Percentiles rank a stretch among this genome's conserved stretches.
Evolutionary conservation across 2,113 vertebrate genomes (phyloP).

Genomic region (Atractosteus spatula): DNA sequence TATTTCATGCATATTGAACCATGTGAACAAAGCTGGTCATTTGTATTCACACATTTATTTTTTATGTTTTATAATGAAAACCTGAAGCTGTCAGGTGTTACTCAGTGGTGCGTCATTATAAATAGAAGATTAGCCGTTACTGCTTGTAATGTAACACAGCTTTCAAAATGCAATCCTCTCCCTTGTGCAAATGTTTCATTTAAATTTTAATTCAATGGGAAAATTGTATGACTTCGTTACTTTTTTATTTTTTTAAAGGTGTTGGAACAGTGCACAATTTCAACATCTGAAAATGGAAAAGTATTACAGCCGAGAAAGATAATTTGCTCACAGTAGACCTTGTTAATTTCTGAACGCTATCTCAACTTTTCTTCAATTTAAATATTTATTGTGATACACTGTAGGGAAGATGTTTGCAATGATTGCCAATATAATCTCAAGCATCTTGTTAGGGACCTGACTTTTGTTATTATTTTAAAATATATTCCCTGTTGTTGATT

Average conservation of each 20-base stretch:
- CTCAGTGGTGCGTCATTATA: constrained; percentile 46
- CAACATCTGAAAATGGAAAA: too few species aligned
- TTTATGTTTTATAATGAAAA: constrained; percentile 16
- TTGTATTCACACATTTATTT: constrained; percentile 59
- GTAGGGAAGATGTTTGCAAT: too few species aligned
- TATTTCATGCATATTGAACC: constrained; percentile 46
- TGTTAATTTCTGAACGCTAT: too few species aligned
- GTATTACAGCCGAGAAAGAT: too few species aligned
- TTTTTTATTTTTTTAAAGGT: neutral
- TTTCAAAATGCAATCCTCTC: constrained; percentile 42
- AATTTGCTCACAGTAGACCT: too few species aligned
- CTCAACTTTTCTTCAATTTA: too few species aligned
- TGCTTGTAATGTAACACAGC: constrained; percentile 42
- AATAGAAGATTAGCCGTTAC: constrained; percentile 52
- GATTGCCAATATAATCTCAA: too few species aligned
- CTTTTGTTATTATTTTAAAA: too few species aligned
- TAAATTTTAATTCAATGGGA: constrained; percentile 51
- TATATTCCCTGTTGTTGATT: too few species aligned
- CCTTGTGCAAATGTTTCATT: constrained; percentile 54
- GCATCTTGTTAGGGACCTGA: too few species aligned
- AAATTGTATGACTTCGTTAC: constrained; percentile 45
- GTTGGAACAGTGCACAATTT: too few species aligned
- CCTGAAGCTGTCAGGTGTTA: constrained; percentile 34
- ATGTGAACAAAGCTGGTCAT: constrained; percentile 52
- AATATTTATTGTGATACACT: too few species aligned